Evolutionary conservation across 2,888 invertebrate species (phyloP).

Genomic region (Brenthis ino): DNA sequence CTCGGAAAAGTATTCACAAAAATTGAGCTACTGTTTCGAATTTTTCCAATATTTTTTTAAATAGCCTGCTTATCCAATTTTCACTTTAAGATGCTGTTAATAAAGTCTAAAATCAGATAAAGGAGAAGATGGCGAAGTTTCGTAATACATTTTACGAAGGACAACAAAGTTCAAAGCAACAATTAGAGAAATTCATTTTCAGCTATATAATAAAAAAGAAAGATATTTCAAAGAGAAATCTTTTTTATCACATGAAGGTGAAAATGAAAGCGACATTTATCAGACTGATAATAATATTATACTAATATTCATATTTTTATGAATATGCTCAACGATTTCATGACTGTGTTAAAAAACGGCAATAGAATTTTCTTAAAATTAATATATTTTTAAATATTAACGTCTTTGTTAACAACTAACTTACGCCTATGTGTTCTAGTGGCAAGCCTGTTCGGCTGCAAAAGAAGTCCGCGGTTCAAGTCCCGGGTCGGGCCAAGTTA

Average conservation of each 20-base stretch:
- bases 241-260: conserved; percentile 26
- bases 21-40: conserved; percentile 23
- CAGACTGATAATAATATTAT: no score
- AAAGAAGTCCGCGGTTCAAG: no score
- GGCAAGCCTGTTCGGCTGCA: no score
- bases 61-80: background rate
- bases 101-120: conserved; percentile 21
- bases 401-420: no score
- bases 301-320: no score
- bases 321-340: no score
- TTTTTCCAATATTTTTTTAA: conserved; percentile 12
- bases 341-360: no score
- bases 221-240: conserved; percentile 34
- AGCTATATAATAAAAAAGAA: conserved; percentile 42
- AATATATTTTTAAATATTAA: no score
- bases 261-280: conserved; percentile 2
- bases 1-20: conserved; percentile 24
- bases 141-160: conserved; percentile 39
- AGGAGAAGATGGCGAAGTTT: conserved; percentile 26
- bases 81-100: background rate
- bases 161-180: conserved; percentile 44
- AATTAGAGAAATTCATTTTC: conserved; percentile 45
- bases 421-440: no score
- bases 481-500: no score
- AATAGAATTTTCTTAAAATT: no score